Conservation (phyloP, 2,797 vertebrate species). For the Gila robusta region DNA sequence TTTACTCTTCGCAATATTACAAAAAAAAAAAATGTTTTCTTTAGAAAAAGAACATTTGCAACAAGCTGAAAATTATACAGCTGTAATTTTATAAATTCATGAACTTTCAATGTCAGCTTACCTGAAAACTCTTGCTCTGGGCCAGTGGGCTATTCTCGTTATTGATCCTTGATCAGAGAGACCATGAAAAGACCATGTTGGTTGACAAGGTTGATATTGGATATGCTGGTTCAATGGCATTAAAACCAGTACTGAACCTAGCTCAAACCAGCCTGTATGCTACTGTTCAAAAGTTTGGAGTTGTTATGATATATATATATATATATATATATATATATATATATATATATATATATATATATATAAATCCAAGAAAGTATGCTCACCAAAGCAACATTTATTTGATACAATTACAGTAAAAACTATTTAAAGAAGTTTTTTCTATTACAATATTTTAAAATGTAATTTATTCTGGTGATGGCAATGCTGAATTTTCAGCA, state of each 20-base stretch:
- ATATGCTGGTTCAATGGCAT: not conserved
- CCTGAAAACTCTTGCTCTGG: not conserved
- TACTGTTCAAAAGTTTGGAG: not conserved
- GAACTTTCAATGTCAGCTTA: not conserved
- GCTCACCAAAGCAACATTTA: not conserved
- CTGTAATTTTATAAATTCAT: no score
- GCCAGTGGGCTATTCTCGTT: not conserved
- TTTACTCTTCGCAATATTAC: not conserved
- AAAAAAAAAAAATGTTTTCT: no score
- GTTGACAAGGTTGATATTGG: not conserved
- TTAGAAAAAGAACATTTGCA: no score
- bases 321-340: not conserved
- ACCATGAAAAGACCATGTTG: not conserved
- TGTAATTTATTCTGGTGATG: not conserved
- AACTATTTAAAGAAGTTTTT: not conserved
- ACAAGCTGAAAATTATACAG: not conserved
- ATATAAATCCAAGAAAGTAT: not conserved
- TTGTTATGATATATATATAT: no score
- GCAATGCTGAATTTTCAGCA: not conserved
- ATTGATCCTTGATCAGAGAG: not conserved
- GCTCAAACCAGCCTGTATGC: not conserved
- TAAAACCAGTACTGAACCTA: not conserved
- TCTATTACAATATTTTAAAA: not conserved
- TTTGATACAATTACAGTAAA: not conserved
- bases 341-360: no score